phyloP scores from a whole-genome alignment of 2,113 vertebrate species.

The Furnarius figulus region DNA sequence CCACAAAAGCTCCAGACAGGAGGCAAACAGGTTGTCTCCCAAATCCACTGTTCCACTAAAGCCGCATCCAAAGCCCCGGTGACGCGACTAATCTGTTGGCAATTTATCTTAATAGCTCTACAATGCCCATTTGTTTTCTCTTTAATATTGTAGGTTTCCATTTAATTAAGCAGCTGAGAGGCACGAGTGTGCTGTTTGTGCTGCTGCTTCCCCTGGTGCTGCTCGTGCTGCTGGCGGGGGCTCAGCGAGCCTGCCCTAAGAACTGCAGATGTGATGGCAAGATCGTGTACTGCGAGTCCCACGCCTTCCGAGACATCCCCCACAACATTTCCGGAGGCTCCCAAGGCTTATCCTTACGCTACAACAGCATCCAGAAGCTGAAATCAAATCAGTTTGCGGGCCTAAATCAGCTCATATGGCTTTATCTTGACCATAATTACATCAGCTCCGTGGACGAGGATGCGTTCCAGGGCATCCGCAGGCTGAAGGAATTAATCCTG shows the following conservation, averaged over 20 bases:
- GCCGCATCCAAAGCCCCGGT: not conserved
- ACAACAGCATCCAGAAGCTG: slow-evolving; percentile 95
- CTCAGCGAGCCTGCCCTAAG: slow-evolving; percentile 91
- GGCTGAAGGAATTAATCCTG: slow-evolving; percentile 95
- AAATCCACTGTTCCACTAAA: not conserved
- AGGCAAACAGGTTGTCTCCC: not conserved
- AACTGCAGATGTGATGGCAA: slow-evolving; percentile 97
- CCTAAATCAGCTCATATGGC: slow-evolving; percentile 95
- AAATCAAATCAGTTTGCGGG: slow-evolving; percentile 91
- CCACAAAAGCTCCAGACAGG: not conserved
- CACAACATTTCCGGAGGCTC: slow-evolving; percentile 92
- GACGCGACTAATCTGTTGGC: not conserved
- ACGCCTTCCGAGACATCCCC: slow-evolving; percentile 91
- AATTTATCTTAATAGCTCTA: not conserved
- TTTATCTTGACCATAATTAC: slow-evolving; percentile 98
- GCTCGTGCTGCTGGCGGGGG: slow-evolving; percentile 76
- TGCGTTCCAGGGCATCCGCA: slow-evolving; percentile 90
- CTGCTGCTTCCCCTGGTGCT: slow-evolving; percentile 83
- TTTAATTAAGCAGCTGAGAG: slow-evolving; percentile 76
- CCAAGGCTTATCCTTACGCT: slow-evolving; percentile 93
- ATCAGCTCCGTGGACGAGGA: slow-evolving; percentile 89
- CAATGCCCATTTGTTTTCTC: slow-evolving; percentile 60
- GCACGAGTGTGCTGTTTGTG: slow-evolving; percentile 75
- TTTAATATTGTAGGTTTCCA: slow-evolving; percentile 73
- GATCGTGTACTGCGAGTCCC: slow-evolving; percentile 98